Evolutionary conservation across 2,888 invertebrate genomes (phyloP).

Genomic region (Troilus luridus): DNA sequence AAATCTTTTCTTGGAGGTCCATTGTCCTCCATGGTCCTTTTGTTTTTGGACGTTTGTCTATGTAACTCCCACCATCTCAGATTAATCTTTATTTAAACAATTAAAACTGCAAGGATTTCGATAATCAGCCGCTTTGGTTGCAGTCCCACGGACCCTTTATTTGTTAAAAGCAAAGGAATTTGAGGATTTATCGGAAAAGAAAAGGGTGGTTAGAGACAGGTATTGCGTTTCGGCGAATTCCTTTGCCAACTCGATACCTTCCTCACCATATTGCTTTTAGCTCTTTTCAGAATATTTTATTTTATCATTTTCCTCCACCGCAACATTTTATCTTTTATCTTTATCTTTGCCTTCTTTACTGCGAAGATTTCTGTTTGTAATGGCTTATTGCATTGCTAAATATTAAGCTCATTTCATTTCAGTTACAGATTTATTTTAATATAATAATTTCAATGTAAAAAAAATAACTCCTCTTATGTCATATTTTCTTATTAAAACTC

Average conservation of each 20-base stretch:
- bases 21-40: too few species aligned
- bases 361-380: not conserved
- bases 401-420: not conserved
- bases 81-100: not conserved
- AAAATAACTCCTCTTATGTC: not conserved
- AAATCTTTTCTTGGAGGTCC: too few species aligned
- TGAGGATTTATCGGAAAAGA: conserved; percentile 39
- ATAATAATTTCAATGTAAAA: too few species aligned
- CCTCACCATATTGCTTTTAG: conserved; percentile 29
- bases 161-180: conserved; percentile 23
- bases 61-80: not conserved
- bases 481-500: not conserved
- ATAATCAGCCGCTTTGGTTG: conserved; percentile 11
- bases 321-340: not conserved
- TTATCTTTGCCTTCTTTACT: not conserved
- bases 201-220: conserved; percentile 21
- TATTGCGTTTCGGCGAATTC: conserved; percentile 17
- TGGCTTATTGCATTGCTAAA: conserved; percentile 2
- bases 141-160: not conserved
- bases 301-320: not conserved
- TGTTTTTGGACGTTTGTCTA: not conserved
- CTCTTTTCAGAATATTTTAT: conserved; percentile 36
- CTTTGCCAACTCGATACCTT: conserved; percentile 15
- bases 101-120: not conserved
- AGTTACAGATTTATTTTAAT: not conserved